Conservation (phyloP, 1,140 invertebrate species). For the Nasonia longicornis region DNA sequence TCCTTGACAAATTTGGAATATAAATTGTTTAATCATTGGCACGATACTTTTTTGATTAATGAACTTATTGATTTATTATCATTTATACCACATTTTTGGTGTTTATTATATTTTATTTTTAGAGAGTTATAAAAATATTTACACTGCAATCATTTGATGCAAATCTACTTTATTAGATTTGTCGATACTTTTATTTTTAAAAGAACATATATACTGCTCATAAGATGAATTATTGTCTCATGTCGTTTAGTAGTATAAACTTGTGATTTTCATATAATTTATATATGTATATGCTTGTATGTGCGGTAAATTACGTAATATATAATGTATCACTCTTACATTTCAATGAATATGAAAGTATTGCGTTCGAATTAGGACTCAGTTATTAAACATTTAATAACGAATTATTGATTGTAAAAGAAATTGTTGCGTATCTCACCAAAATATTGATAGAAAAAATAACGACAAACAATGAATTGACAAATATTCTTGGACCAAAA, state of each 20-base stretch:
- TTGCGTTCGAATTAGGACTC: constrained; percentile 6
- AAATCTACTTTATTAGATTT: neutral
- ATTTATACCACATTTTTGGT: constrained; percentile 14
- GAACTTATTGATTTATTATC: constrained; percentile 33
- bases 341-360: constrained; percentile 5
- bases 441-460: constrained; percentile 9
- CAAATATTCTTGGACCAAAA: constrained; percentile 49
- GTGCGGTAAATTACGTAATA: constrained; percentile 35
- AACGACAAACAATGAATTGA: constrained; percentile 27
- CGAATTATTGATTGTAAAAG: neutral
- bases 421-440: constrained; percentile 1
- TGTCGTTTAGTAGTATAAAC: constrained; percentile 8
- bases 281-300: constrained; percentile 32
- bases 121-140: constrained; percentile 27
- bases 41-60: constrained; percentile 13
- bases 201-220: constrained; percentile 1
- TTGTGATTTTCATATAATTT: constrained; percentile 38
- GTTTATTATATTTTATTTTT: constrained; percentile 35
- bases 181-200: constrained; percentile 35
- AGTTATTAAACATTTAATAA: constrained; percentile 8
- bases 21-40: constrained; percentile 34
- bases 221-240: constrained; percentile 21
- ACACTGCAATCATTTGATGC: neutral
- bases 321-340: constrained; percentile 23
- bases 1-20: constrained; percentile 31